Evolutionary conservation across 2,113 vertebrate genomes (phyloP).

Genomic region (Galemys pyrenaicus): DNA sequence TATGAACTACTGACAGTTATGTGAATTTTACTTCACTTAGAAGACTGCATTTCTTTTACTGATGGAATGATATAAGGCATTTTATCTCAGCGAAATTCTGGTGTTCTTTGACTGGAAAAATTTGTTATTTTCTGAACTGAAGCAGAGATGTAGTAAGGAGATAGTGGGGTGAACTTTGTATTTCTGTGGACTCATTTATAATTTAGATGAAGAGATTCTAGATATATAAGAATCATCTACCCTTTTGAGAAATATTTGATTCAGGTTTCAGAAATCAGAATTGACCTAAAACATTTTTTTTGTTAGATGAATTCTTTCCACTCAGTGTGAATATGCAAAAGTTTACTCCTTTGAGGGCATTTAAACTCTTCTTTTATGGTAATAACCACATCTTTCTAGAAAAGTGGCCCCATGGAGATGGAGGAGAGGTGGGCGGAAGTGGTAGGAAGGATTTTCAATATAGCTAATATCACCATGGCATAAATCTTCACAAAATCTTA

Average conservation of each 20-base stretch:
- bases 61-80: not conserved
- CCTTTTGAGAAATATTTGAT: slow-evolving; percentile 34
- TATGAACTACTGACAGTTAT: not conserved
- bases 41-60: not conserved
- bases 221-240: not conserved
- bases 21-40: not conserved
- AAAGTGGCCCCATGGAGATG: not conserved
- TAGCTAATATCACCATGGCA: not conserved
- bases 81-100: not conserved
- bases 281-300: slow-evolving; percentile 10
- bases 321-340: not conserved
- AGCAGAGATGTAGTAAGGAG: not conserved
- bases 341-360: not conserved
- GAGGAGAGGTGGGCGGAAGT: not conserved
- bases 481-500: not conserved
- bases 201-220: not conserved
- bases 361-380: not conserved
- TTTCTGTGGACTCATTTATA: slow-evolving; percentile 41
- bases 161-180: not conserved
- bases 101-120: slow-evolving; percentile 6
- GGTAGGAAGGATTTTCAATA: not conserved
- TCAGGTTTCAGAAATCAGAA: slow-evolving; percentile 38
- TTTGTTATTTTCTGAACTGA: slow-evolving; percentile 11
- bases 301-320: not conserved
- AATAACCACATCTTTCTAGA: not conserved